A percentile compares a stretch with the other conserved stretches of the same genome.
Evolutionary conservation across 2,797 vertebrate species (phyloP).

Genomic region (Malurus leucopterus): DNA sequence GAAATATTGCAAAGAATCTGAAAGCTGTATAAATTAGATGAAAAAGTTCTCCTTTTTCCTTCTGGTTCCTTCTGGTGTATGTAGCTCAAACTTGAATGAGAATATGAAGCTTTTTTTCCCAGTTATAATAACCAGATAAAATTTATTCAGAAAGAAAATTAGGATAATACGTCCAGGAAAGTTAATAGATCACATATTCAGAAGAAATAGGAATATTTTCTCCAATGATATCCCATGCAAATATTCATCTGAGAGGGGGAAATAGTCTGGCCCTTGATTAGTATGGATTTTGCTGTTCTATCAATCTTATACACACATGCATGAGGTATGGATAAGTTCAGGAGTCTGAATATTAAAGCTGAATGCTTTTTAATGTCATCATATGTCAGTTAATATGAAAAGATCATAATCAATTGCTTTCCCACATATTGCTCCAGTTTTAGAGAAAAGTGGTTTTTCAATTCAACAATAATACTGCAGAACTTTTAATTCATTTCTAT

Average conservation of each 20-base stretch:
- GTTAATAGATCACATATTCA: not conserved
- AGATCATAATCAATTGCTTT: not conserved
- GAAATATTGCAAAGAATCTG: not conserved
- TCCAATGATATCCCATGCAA: accelerated
- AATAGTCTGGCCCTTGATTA: not conserved
- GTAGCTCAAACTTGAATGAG: not conserved
- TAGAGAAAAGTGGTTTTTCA: not conserved
- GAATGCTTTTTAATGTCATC: not conserved
- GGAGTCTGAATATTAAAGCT: not conserved
- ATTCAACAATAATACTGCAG: not conserved
- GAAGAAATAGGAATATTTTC: not conserved
- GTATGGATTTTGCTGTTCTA: not conserved
- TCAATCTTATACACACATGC: not conserved
- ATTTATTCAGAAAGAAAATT: not conserved
- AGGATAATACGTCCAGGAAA: not conserved
- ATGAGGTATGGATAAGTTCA: not conserved
- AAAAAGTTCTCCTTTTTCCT: not conserved
- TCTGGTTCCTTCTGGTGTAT: not conserved
- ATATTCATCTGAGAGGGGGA: not conserved
- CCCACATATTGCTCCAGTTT: not conserved
- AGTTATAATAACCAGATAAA: not conserved
- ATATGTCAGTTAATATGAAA: not conserved
- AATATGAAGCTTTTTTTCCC: not conserved
- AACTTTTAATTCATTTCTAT: not conserved
- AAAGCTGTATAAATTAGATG: not conserved